A percentile compares a stretch with the other conserved stretches of the same genome.
Conservation (phyloP, 2,888 invertebrate genomes). For the Apocheima hispidaria region DNA sequence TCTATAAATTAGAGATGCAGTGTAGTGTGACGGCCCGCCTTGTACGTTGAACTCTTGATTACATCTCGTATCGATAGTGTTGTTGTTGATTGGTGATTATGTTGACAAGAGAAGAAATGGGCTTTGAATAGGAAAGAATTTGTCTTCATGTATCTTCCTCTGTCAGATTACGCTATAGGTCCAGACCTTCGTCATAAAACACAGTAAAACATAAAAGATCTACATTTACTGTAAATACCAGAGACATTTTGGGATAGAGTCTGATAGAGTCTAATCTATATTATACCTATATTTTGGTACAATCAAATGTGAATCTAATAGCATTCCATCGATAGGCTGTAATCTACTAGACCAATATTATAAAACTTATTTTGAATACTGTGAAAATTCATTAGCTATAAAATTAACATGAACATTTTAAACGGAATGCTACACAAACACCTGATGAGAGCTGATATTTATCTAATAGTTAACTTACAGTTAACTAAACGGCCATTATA, state of each 20-base stretch:
- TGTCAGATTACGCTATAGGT: too few relatives aligned
- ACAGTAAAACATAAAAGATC: too few relatives aligned
- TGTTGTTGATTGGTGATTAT: slow-evolving; percentile 41
- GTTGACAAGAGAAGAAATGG: slow-evolving; percentile 36
- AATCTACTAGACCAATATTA: neutral
- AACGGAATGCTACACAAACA: slow-evolving; percentile 30
- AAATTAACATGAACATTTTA: slow-evolving; percentile 10
- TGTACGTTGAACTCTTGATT: slow-evolving; percentile 50
- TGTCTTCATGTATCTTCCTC: too few relatives aligned
- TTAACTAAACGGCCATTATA: slow-evolving; percentile 75
- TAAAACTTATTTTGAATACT: too few relatives aligned
- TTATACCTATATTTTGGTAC: too few relatives aligned
- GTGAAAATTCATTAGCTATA: neutral
- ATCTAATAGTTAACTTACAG: slow-evolving; percentile 55
- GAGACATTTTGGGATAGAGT: too few relatives aligned
- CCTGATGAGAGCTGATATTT: slow-evolving; percentile 47
- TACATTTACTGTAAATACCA: too few relatives aligned
- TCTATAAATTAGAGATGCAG: slow-evolving; percentile 71
- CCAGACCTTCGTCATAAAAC: too few relatives aligned
- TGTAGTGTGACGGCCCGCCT: slow-evolving; percentile 65
- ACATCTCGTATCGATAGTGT: slow-evolving; percentile 39
- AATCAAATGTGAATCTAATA: neutral
- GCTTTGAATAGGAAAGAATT: slow-evolving; percentile 14
- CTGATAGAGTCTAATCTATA: too few relatives aligned
- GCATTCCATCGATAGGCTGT: neutral